Evolutionary conservation across 2,113 vertebrate species (phyloP).

Genomic region (Coregonus clupeaformis): DNA sequence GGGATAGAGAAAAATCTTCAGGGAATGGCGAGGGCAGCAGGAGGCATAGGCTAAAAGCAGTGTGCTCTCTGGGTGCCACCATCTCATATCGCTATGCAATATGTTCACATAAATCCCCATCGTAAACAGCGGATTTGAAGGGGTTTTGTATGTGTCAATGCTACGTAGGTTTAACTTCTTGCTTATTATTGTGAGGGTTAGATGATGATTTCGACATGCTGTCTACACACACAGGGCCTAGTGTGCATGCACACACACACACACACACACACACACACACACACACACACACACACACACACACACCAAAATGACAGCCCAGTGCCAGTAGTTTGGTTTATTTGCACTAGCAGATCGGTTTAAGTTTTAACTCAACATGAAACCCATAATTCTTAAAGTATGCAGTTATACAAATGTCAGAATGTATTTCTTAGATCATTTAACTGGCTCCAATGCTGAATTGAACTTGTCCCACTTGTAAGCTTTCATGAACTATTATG

Average conservation of each 20-base stretch:
- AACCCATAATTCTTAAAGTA: neutral
- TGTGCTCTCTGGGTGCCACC: neutral
- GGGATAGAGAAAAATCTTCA: neutral
- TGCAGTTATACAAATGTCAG: neutral
- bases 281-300: neutral
- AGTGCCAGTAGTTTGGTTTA: neutral
- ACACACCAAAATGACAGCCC: neutral
- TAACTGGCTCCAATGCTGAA: neutral
- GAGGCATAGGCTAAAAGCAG: neutral
- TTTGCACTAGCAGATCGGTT: neutral
- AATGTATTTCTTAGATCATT: neutral
- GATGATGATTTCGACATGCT: neutral
- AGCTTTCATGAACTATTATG: neutral
- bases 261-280: neutral
- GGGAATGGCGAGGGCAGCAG: neutral
- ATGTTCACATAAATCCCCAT: neutral
- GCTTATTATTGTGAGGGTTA: neutral
- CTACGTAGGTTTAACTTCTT: neutral
- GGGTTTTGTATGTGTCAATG: neutral
- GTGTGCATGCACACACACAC: neutral
- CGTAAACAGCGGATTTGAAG: neutral
- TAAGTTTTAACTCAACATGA: neutral
- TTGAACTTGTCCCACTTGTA: neutral
- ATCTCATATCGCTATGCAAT: neutral
- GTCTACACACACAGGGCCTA: neutral